phyloP scores from a whole-genome alignment of 2,888 invertebrate species.

The Patella ulyssiponensis region DNA sequence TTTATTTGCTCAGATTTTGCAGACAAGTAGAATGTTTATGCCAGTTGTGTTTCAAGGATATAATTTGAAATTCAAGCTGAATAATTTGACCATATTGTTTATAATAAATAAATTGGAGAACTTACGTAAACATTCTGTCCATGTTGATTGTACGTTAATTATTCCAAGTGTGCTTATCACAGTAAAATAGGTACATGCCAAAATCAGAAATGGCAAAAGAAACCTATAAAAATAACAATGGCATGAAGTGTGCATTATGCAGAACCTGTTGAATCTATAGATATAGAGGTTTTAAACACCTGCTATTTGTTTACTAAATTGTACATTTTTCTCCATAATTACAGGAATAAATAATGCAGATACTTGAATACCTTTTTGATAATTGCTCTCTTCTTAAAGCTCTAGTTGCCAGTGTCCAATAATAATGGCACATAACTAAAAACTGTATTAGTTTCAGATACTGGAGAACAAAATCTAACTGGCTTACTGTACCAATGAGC shows the following conservation, averaged over 20 bases:
- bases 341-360: background rate
- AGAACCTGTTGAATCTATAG: background rate
- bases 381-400: constrained; percentile 72
- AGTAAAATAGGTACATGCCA: constrained; percentile 73
- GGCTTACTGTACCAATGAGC: constrained; percentile 72
- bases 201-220: constrained; percentile 73
- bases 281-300: background rate
- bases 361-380: constrained; percentile 53
- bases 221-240: constrained; percentile 60
- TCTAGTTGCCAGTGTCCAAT: constrained; percentile 75
- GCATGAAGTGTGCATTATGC: background rate
- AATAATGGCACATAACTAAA: constrained; percentile 74
- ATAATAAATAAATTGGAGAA: constrained; percentile 25
- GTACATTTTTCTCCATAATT: background rate
- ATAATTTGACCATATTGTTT: too few species aligned
- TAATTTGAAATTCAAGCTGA: too few species aligned
- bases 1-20: too few species aligned
- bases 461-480: constrained; percentile 74
- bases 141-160: constrained; percentile 73
- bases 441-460: constrained; percentile 75
- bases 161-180: constrained; percentile 74
- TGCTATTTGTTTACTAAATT: background rate
- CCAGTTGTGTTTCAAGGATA: too few species aligned
- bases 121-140: constrained; percentile 75
- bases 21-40: too few species aligned